Percentiles rank a stretch among this genome's conserved stretches.
Conservation (phyloP, 2,797 vertebrate genomes). For the Argyrosomus regius region DNA sequence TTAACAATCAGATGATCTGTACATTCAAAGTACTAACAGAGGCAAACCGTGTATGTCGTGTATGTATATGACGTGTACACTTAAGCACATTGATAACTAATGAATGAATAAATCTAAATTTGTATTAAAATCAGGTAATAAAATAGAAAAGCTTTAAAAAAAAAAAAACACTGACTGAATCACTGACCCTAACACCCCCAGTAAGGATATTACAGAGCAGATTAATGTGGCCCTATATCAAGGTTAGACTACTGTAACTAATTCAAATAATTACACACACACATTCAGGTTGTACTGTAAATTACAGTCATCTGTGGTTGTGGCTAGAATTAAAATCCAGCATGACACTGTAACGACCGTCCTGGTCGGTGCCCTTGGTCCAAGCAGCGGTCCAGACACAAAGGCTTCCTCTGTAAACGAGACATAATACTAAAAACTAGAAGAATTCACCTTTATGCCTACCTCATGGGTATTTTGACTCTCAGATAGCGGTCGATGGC, state of each 20-base stretch:
- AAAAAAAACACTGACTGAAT: not conserved
- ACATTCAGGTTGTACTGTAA: not conserved
- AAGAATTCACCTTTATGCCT: conserved; percentile 76
- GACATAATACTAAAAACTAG: conserved; percentile 41
- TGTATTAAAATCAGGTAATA: not conserved
- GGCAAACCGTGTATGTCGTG: not conserved
- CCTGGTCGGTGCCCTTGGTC: conserved; percentile 20
- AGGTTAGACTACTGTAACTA: not conserved
- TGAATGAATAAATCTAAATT: not conserved
- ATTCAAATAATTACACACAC: not conserved
- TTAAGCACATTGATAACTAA: not conserved
- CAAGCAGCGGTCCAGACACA: conserved; percentile 51
- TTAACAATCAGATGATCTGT: not conserved
- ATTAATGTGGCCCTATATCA: not conserved
- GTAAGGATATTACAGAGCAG: not conserved
- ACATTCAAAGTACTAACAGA: not conserved
- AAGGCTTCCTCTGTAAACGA: conserved; percentile 32
- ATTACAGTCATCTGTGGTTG: not conserved
- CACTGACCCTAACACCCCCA: not conserved
- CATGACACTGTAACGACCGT: not conserved
- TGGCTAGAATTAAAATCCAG: not conserved
- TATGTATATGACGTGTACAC: not conserved
- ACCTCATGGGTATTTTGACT: conserved; percentile 96
- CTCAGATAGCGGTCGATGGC: conserved; percentile 95
- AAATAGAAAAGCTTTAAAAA: not conserved